Conservation (phyloP, 2,113 vertebrate genomes). For the Castor canadensis region DNA sequence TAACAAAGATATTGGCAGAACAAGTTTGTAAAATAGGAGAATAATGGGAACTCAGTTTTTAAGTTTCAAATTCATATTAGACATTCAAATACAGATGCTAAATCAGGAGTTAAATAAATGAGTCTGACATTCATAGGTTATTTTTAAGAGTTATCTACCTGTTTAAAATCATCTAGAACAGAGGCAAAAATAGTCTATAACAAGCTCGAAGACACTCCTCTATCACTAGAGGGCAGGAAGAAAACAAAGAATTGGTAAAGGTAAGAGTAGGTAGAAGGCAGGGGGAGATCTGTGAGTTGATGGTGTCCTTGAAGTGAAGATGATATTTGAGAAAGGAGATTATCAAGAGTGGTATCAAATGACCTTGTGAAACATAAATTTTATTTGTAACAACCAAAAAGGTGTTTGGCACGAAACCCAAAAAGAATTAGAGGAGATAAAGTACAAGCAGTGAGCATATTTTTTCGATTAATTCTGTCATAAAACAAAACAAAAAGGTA, state of each 20-base stretch:
- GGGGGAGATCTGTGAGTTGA: background rate
- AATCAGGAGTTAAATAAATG: background rate
- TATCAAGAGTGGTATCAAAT: background rate
- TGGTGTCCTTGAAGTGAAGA: background rate
- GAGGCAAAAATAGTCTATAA: background rate
- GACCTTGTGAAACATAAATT: background rate
- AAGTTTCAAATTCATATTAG: constrained; percentile 14
- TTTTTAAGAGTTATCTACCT: background rate
- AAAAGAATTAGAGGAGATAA: background rate
- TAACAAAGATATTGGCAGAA: background rate
- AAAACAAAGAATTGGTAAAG: background rate
- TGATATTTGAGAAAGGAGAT: background rate
- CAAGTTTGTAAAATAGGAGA: background rate
- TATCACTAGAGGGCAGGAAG: background rate
- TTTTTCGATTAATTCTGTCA: background rate
- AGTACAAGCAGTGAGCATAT: background rate
- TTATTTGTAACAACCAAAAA: background rate
- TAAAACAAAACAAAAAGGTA: background rate
- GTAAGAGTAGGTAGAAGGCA: background rate
- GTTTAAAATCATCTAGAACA: background rate
- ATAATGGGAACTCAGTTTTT: background rate
- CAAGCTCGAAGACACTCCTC: background rate
- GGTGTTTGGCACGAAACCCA: background rate
- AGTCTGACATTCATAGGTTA: background rate
- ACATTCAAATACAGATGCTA: constrained; percentile 18